These are phyloP conservation scores for Aphaenogaster rudis DNA, from an alignment of 1,140 invertebrate genomes.

Conservation along the genomic window DNA sequence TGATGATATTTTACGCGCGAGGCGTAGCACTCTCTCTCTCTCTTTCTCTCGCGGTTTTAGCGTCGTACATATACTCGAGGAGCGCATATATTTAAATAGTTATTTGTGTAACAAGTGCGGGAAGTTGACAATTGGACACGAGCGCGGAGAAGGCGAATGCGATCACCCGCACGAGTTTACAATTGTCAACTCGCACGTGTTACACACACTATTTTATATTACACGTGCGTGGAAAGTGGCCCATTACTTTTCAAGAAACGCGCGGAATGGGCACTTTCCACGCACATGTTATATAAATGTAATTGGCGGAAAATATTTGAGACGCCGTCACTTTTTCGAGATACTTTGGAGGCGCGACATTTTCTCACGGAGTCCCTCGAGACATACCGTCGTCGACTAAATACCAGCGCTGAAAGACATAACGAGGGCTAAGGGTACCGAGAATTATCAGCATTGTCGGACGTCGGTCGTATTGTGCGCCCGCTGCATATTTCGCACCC, in stretches of 20 bases:
- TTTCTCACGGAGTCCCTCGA: not conserved
- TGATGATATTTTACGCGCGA: not conserved
- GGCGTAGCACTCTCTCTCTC: not conserved
- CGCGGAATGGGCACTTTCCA: too few species aligned
- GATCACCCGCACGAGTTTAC: too few species aligned
- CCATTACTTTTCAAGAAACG: too few species aligned
- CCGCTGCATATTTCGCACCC: conserved; percentile 66
- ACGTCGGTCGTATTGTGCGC: conserved; percentile 57
- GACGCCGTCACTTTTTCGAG: not conserved
- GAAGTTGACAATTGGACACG: too few species aligned
- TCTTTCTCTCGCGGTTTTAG: not conserved
- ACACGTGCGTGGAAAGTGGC: too few species aligned
- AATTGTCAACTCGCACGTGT: too few species aligned
- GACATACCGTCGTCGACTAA: not conserved
- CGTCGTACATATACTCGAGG: too few species aligned
- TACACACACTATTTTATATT: too few species aligned
- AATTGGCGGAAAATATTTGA: not conserved
- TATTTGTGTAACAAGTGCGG: too few species aligned
- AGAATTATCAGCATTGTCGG: conserved; percentile 62
- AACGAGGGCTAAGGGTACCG: conserved; percentile 68
- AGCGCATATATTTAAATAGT: too few species aligned
- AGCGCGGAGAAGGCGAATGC: too few species aligned
- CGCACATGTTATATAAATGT: not conserved
- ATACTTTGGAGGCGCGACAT: conserved; percentile 9
- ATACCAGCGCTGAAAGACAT: not conserved